These are phyloP conservation scores for Heliconius aoede DNA, from an alignment of 2,888 invertebrate genomes.

Conservation along the genomic window DNA sequence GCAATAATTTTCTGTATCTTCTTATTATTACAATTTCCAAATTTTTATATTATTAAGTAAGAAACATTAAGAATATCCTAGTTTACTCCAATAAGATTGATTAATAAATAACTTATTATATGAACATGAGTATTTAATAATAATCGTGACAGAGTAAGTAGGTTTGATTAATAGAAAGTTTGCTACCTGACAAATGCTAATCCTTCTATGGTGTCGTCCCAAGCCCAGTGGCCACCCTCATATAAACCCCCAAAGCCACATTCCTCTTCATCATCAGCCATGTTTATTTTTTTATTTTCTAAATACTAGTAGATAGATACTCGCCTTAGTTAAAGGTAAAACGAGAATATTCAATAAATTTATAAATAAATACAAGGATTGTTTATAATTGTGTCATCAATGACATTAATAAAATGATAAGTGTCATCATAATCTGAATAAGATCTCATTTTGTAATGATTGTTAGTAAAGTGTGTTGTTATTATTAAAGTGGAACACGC, in stretches of 20 bases:
- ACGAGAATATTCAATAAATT: background rate
- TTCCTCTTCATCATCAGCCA: conserved; percentile 76
- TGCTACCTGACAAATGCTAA: conserved; percentile 66
- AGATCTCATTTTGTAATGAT: background rate
- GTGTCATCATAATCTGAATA: background rate
- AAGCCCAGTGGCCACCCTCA: conserved; percentile 80
- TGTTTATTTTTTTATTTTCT: conserved; percentile 44
- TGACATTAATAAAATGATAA: background rate
- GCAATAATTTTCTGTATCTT: background rate
- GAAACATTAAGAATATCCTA: too few species aligned
- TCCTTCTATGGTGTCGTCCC: conserved; percentile 67
- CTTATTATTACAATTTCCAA: background rate
- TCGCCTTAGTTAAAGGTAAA: background rate
- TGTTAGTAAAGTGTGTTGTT: too few species aligned
- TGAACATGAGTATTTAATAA: too few species aligned
- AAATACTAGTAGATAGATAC: background rate
- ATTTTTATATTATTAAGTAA: too few species aligned
- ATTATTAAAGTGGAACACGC: too few species aligned
- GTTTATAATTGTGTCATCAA: background rate
- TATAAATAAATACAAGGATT: background rate
- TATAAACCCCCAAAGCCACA: conserved; percentile 67
- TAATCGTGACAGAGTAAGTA: too few species aligned
- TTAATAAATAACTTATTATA: too few species aligned
- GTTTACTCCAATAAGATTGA: too few species aligned
- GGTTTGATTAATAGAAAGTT: background rate